These are phyloP conservation scores for Malachius bipustulatus DNA, from an alignment of 2,888 invertebrate species.

Conservation along the genomic window DNA sequence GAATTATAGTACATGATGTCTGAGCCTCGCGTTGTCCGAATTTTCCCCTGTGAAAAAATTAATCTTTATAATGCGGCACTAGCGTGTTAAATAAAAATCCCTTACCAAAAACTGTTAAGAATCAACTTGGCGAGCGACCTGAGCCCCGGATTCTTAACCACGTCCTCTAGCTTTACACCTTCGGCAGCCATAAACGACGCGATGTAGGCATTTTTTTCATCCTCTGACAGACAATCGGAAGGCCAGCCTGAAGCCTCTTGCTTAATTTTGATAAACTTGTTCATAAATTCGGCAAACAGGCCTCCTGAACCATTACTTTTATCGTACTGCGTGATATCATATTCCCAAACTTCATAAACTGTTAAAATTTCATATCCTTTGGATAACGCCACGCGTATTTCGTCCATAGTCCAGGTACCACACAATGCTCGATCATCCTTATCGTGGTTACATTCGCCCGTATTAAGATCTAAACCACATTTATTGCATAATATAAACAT, in stretches of 20 bases:
- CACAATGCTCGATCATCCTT: constrained; percentile 6
- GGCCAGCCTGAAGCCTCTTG: constrained; percentile 3
- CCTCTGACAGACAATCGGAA: neutral
- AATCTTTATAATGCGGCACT: no score
- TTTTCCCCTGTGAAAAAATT: no score
- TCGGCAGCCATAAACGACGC: constrained; percentile 14
- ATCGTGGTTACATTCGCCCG: constrained; percentile 7
- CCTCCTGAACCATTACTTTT: constrained; percentile 4
- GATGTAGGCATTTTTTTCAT: constrained; percentile 14
- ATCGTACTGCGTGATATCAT: constrained; percentile 6
- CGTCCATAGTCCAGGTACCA: constrained; percentile 6
- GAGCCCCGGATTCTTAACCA: constrained; percentile 18
- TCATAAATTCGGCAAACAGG: neutral
- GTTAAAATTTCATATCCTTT: neutral
- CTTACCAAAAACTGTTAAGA: constrained; percentile 23
- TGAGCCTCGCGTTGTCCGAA: constrained; percentile 22
- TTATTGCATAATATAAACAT: constrained; percentile 7
- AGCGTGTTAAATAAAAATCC: no score
- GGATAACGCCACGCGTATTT: constrained; percentile 3
- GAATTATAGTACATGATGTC: constrained; percentile 17
- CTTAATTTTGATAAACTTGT: neutral
- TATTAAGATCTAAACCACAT: constrained; percentile 5
- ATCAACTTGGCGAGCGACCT: constrained; percentile 21
- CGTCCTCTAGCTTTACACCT: constrained; percentile 14
- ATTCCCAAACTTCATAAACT: constrained; percentile 5